Conservation (phyloP, 2,113 vertebrate species). For the Agelaius tricolor region DNA sequence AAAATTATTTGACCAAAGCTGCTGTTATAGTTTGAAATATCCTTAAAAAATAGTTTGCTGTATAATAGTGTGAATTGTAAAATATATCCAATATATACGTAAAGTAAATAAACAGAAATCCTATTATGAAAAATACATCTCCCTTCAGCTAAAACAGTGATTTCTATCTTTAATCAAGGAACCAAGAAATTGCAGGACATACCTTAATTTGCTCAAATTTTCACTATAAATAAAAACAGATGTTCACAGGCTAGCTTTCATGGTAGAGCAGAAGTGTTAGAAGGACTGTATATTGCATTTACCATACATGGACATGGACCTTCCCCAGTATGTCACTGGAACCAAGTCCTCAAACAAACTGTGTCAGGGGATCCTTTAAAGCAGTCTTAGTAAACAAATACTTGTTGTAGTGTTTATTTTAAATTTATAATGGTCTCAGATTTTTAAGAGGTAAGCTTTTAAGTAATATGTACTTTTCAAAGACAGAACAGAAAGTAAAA, state of each 20-base stretch:
- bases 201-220: neutral
- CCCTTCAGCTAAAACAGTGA: neutral
- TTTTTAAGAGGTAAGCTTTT: neutral
- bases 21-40: neutral
- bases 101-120: neutral
- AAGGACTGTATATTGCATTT: neutral
- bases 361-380: neutral
- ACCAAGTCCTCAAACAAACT: neutral
- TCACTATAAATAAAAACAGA: neutral
- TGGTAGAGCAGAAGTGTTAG: neutral
- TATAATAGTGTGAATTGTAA: neutral
- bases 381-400: neutral
- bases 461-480: neutral
- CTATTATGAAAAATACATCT: neutral
- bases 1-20: neutral
- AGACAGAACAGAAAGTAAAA: neutral
- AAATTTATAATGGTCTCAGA: neutral
- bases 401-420: neutral
- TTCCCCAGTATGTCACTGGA: neutral
- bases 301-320: neutral
- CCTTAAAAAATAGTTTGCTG: neutral
- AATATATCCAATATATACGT: neutral
- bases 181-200: neutral
- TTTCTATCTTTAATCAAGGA: neutral
- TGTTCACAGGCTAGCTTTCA: neutral